A percentile compares a stretch with the other conserved stretches of the same genome.
Evolutionary conservation across 1,140 invertebrate species (phyloP).

Genomic region (Zaprionus taronus): DNA sequence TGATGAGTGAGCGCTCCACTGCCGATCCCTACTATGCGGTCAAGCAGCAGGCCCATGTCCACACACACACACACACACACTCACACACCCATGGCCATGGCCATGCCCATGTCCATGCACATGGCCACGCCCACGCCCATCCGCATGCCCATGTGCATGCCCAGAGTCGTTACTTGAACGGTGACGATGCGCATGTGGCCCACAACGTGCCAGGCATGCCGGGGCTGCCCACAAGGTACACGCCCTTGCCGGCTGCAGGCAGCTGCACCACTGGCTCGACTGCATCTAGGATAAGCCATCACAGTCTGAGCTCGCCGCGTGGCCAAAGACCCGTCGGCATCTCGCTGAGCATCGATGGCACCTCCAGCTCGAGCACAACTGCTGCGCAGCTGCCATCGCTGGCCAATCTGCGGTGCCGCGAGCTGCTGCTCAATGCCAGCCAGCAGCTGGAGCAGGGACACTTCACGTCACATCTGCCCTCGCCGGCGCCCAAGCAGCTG

Average conservation of each 20-base stretch:
- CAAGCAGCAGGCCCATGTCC: conserved; percentile 54
- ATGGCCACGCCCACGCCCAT: not conserved
- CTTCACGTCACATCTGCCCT: conserved; percentile 14
- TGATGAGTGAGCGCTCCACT: conserved; percentile 67
- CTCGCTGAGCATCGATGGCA: conserved; percentile 63
- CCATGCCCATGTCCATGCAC: conserved; percentile 5
- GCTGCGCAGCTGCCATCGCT: conserved; percentile 46
- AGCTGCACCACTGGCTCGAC: conserved; percentile 30
- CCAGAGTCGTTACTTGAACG: conserved; percentile 57
- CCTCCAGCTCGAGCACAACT: conserved; percentile 6
- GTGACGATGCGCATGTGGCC: conserved; percentile 14
- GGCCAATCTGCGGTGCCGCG: conserved; percentile 58
- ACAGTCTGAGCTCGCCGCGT: conserved; percentile 56
- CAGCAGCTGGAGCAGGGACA: conserved; percentile 36
- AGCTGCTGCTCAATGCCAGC: conserved; percentile 55
- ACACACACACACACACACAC: conserved; percentile 26
- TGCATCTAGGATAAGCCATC: conserved; percentile 51
- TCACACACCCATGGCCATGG: conserved; percentile 30
- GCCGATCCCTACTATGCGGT: conserved; percentile 58
- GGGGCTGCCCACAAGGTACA: conserved; percentile 56
- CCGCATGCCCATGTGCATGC: not conserved
- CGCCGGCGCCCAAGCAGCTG: conserved; percentile 57
- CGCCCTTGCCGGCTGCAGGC: conserved; percentile 53
- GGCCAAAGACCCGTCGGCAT: conserved; percentile 68
- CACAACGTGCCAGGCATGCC: conserved; percentile 25